Base-by-base conservation (phyloP, 2,113 vertebrate species). In the Passer domesticus region DNA sequence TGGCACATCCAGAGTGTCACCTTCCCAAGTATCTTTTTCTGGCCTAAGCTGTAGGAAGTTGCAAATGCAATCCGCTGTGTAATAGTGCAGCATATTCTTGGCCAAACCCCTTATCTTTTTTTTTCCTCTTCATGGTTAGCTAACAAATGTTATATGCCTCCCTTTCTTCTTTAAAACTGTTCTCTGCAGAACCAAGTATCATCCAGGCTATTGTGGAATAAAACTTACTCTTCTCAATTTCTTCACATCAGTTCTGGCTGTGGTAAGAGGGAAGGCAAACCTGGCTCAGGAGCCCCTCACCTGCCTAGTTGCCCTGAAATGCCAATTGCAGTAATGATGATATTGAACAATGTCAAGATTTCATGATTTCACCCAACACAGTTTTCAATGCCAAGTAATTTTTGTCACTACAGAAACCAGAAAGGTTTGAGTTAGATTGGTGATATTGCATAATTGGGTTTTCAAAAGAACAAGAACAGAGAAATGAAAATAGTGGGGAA, bases 391-490 rank as follows among this genome's bases (percentile, higher is more conserved):
- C 66, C 63, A 66, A 90, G 72, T 80, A 56, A 63, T 82, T 80
- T 69, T 87, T 49, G 69, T 82, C 76, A 62, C 69, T 88, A 56
- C 66, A 90, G 77, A 89, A 96, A 95, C 90, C 74, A 95, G 73
- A 59, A 92, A 93, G 53, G 53, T 94, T 92, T 92, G 66, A 16
- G 7, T 69, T 89, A 81, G 66, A 86, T 84, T 1, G 1, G 86
- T 93, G 86, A 75, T 89, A 72, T 96, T 96, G 94, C 95, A 94
- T 90, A 95, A 96, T 60, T 90, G 46, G 47, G 52, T 90, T 93
- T 97, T 94, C 94, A 93, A 90, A 95, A 96, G 92, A 96, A 94
- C 82, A 95, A 93, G 83, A 97, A 96, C 62, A 96, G 95, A 96
- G 96, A 97, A 96, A 96, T 90, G 95, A 97, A 88, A 96, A 78